These are phyloP conservation scores for Aphrocallistes beatrix DNA, from an alignment of 37 sponge, comb jelly and placozoan genomes.

Conservation along the genomic window DNA sequence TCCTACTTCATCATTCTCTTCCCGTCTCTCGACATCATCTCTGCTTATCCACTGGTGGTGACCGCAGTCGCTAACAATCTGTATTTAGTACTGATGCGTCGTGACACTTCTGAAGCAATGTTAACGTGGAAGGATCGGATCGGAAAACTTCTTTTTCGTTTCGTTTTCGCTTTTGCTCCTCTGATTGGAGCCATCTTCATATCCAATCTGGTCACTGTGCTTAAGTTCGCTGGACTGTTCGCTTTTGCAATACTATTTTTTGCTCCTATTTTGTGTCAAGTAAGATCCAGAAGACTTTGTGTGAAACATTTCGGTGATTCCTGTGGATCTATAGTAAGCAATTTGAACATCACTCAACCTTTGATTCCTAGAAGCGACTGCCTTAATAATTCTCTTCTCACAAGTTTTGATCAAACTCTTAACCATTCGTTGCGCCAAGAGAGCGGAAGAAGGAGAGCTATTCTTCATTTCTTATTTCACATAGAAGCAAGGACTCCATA, in stretches of 20 bases:
- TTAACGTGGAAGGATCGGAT: slow-evolving; percentile 21
- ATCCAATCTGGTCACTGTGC: slow-evolving; percentile 62
- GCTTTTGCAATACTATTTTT: slow-evolving; percentile 56
- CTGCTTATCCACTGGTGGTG: slow-evolving; percentile 70
- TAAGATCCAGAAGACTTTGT: slow-evolving; percentile 43
- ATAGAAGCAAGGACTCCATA: not conserved
- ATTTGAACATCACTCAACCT: slow-evolving; percentile 7
- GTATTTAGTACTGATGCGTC: slow-evolving; percentile 37
- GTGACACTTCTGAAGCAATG: slow-evolving; percentile 31
- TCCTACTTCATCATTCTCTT: slow-evolving; percentile 75
- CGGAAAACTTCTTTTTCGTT: slow-evolving; percentile 20
- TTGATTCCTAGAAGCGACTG: no score
- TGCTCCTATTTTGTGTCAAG: slow-evolving; percentile 62
- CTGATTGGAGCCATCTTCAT: slow-evolving; percentile 51
- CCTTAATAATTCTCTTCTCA: not conserved
- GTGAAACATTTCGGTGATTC: slow-evolving; percentile 27
- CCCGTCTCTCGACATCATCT: slow-evolving; percentile 74
- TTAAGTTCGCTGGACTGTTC: slow-evolving; percentile 70
- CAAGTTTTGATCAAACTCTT: not conserved
- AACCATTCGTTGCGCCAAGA: not conserved
- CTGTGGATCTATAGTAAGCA: not conserved
- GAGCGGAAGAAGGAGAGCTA: not conserved
- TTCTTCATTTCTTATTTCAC: not conserved
- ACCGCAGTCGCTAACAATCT: slow-evolving; percentile 53
- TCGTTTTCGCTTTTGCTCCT: slow-evolving; percentile 46